Base-by-base conservation (phyloP, 2,888 invertebrate genomes). In the Sialis fuliginosa region DNA sequence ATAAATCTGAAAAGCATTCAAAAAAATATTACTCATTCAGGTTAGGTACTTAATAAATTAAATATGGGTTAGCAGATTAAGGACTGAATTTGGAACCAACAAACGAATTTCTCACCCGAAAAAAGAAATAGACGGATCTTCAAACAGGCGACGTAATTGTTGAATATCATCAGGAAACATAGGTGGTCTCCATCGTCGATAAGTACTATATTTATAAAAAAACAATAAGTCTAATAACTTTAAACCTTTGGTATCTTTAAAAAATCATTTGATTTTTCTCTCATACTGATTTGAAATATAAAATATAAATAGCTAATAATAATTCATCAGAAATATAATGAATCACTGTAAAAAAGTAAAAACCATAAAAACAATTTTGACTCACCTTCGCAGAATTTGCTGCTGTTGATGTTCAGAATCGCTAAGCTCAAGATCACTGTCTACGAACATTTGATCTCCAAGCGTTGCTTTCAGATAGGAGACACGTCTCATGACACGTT, bases 391-490 rank as follows among this genome's bases (percentile, higher is more conserved):
- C 31, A 75, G 64, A 46, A 69, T 65, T 54, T 74, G 74, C 9
- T 63, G 60, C 54, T 74, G 74, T 9, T 63, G 60, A 34, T 62
- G 57, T 55, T 82, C 81, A 4, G 71, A 68, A 52, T 81, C 80
- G 53, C 72, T 71, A 51, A 67, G 57, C 47, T 74, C 74, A 44
- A 71, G 60, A 55, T 81, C 81, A 58, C 79, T 79, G 59, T 86
- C 85, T 53, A 81, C 68, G 57, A 79, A 78, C 65, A 81, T 72
- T 50, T 80, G 69, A 58, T 83, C 83, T 51, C 81, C 82, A 74
- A 84, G 87, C 7, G 92, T 93, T 40, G 93, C 93, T 68, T 89
- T 89, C 54, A 93, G 70, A 68, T 95, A 95, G n/a, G 92, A 93
- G 54, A 90, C 88, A 55, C 93, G 74, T 55, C 93, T 76, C 67